Evolutionary conservation across 30 jellyfish, hydroid and myxozoan genomes (phyloP).

Genomic region (Aurelia sp.): DNA sequence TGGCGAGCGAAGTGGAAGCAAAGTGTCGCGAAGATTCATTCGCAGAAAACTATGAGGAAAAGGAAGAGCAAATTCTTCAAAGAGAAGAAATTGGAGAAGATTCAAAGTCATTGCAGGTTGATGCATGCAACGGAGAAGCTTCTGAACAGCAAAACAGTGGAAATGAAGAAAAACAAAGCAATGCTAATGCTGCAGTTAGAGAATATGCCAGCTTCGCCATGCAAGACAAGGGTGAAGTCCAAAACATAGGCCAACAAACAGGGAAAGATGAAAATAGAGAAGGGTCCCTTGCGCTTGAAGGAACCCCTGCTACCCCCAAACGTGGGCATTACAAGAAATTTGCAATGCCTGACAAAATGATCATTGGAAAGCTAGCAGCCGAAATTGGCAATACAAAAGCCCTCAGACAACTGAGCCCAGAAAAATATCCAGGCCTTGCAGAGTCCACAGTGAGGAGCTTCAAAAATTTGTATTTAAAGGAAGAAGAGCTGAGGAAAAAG

Average conservation of each 20-base stretch:
- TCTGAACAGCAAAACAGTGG: too few species aligned
- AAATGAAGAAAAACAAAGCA: too few species aligned
- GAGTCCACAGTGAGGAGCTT: constrained; percentile 62
- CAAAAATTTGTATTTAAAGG: constrained; percentile 20
- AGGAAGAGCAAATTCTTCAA: background rate
- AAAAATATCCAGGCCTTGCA: constrained; percentile 32
- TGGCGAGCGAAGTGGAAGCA: constrained; percentile 42
- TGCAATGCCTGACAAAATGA: constrained; percentile 29
- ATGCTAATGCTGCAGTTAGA: too few species aligned
- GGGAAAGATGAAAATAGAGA: background rate
- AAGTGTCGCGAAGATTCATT: constrained; percentile 27
- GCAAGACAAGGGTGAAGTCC: too few species aligned
- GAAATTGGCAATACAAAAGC: constrained; percentile 35
- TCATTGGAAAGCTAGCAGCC: constrained; percentile 51
- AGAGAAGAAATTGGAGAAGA: background rate
- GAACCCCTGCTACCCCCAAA: background rate
- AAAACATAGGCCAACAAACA: background rate
- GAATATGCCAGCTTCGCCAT: too few species aligned
- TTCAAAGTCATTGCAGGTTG: background rate
- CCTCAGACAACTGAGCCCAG: constrained; percentile 10
- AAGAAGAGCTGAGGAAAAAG: background rate
- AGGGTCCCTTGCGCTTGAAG: background rate
- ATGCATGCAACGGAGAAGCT: too few species aligned
- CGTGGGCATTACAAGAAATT: constrained; percentile 50
- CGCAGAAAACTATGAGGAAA: background rate